Evolutionary conservation across 2,113 vertebrate species (phyloP).

Genomic region (Hepsetus odoe): DNA sequence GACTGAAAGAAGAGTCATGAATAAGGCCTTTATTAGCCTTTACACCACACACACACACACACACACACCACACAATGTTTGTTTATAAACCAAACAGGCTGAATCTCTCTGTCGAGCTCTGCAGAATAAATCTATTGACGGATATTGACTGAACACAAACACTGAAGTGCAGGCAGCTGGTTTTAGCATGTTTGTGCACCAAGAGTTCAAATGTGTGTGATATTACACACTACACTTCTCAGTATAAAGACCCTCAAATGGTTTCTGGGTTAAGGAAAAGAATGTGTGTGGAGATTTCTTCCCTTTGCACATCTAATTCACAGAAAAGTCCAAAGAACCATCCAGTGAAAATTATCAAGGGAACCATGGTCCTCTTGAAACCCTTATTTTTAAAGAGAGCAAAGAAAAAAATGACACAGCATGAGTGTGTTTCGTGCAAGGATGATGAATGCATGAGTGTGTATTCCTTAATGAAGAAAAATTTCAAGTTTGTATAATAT

Average conservation of each 20-base stretch:
- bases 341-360: too few species aligned
- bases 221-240: background rate
- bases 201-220: background rate
- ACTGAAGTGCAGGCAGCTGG: slow-evolving; percentile 48
- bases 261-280: background rate
- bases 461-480: too few species aligned
- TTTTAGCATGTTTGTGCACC: slow-evolving; percentile 49
- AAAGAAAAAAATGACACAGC: too few species aligned
- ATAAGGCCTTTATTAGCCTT: slow-evolving; percentile 20
- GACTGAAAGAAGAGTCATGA: background rate
- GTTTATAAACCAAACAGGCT: slow-evolving; percentile 32
- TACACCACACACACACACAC: slow-evolving; percentile 8
- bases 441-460: too few species aligned
- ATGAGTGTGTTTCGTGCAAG: too few species aligned
- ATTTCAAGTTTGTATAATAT: too few species aligned
- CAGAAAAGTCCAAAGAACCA: too few species aligned
- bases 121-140: slow-evolving; percentile 42
- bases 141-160: slow-evolving; percentile 45
- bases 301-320: too few species aligned
- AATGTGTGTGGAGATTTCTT: too few species aligned
- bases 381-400: too few species aligned
- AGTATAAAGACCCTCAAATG: background rate
- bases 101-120: slow-evolving; percentile 1
- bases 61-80: background rate
- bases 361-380: too few species aligned